Percentiles rank a stretch among this genome's conserved stretches.
These are phyloP conservation scores for Tinea semifulvella DNA, from an alignment of 2,888 invertebrate genomes.

Conservation along the genomic window DNA sequence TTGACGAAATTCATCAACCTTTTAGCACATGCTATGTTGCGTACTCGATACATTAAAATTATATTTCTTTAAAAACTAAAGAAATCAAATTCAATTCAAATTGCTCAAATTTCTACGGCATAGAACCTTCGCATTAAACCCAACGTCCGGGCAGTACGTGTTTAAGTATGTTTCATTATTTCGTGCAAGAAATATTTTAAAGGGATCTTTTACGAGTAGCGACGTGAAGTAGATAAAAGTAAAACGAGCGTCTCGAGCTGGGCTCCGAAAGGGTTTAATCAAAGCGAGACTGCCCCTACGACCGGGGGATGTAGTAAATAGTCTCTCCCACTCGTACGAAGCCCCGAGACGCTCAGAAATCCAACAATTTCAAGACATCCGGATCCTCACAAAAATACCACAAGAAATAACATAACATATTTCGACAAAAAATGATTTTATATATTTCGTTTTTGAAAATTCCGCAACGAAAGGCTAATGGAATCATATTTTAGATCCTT, in stretches of 20 bases:
- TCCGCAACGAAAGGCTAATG: too few relatives aligned
- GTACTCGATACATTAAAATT: too few relatives aligned
- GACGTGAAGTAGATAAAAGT: slow-evolving; percentile 40
- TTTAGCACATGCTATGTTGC: too few relatives aligned
- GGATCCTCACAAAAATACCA: neutral
- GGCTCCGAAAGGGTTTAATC: slow-evolving; percentile 50
- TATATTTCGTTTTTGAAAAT: too few relatives aligned
- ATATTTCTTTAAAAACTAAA: too few relatives aligned
- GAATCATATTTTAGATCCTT: too few relatives aligned
- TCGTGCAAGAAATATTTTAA: slow-evolving; percentile 33
- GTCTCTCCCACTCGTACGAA: slow-evolving; percentile 24
- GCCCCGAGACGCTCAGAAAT: slow-evolving; percentile 12
- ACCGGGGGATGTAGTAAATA: slow-evolving; percentile 42
- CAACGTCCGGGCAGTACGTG: neutral
- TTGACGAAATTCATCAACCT: too few relatives aligned
- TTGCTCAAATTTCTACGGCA: too few relatives aligned
- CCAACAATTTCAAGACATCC: slow-evolving; percentile 12
- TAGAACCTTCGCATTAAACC: too few relatives aligned
- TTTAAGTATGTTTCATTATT: slow-evolving; percentile 8
- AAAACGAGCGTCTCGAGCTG: slow-evolving; percentile 34
- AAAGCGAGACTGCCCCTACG: slow-evolving; percentile 40
- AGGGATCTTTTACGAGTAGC: slow-evolving; percentile 36
- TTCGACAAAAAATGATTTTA: too few relatives aligned
- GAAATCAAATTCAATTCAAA: too few relatives aligned
- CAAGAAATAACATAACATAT: too few relatives aligned